These are phyloP conservation scores for Spodoptera litura DNA, from an alignment of 1,140 invertebrate species.

Conservation along the genomic window DNA sequence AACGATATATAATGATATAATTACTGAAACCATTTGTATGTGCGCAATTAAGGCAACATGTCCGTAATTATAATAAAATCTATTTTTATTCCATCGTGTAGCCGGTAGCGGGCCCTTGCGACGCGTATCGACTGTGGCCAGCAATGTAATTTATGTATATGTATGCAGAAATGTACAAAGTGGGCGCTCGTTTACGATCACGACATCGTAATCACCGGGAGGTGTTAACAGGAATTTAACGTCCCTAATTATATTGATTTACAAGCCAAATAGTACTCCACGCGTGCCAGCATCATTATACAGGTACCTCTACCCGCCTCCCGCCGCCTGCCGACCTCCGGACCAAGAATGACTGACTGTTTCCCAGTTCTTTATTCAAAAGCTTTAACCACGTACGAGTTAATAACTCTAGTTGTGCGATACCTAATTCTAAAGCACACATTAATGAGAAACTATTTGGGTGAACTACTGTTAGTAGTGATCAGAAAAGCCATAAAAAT, in stretches of 20 bases:
- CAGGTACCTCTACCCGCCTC: not conserved
- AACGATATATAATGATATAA: slow-evolving; percentile 13
- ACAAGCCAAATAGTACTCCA: slow-evolving; percentile 63
- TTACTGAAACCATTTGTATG: not conserved
- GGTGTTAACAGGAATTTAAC: slow-evolving; percentile 73
- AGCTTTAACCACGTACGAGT: no score
- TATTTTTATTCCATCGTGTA: slow-evolving; percentile 37
- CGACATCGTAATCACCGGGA: slow-evolving; percentile 63
- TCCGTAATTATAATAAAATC: slow-evolving; percentile 31
- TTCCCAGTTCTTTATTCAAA: no score
- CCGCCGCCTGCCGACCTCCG: not conserved
- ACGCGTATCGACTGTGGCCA: slow-evolving; percentile 44
- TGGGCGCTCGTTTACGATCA: slow-evolving; percentile 69
- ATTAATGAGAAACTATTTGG: no score
- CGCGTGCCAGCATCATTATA: slow-evolving; percentile 19
- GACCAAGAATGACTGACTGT: no score
- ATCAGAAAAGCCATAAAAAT: no score
- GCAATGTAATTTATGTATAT: slow-evolving; percentile 73
- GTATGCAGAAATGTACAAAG: slow-evolving; percentile 77
- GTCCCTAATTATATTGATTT: slow-evolving; percentile 78
- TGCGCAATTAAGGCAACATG: slow-evolving; percentile 2
- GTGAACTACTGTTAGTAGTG: no score
- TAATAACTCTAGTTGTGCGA: no score
- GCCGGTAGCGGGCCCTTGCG: slow-evolving; percentile 15
- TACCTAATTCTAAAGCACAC: no score